Evolutionary conservation across 2,888 invertebrate species (phyloP).

Genomic region (Hydriomena furcata): DNA sequence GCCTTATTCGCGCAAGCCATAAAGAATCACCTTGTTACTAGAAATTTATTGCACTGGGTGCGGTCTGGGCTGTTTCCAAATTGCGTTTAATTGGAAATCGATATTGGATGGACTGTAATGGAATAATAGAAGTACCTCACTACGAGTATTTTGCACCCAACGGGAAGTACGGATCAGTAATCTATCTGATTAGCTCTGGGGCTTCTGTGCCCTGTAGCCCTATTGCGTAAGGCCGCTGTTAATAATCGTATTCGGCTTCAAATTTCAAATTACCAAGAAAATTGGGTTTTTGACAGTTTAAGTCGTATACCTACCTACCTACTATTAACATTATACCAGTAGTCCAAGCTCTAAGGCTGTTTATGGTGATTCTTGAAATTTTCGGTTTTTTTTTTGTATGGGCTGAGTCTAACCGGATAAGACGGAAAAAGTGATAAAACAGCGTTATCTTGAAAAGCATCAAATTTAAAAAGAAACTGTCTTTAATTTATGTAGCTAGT

Average conservation of each 20-base stretch:
- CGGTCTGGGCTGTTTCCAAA: constrained; percentile 34
- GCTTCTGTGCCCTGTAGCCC: background rate
- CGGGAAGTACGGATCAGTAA: background rate
- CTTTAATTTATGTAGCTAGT: no score
- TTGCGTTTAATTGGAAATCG: constrained; percentile 33
- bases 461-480: no score
- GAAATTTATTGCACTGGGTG: constrained; percentile 36
- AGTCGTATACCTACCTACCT: no score
- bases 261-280: background rate
- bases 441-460: no score
- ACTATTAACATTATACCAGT: no score
- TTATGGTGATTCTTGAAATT: no score
- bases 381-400: no score
- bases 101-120: constrained; percentile 27
- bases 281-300: background rate
- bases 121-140: no score
- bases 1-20: constrained; percentile 29
- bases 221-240: background rate
- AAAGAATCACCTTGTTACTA: constrained; percentile 33
- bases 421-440: no score
- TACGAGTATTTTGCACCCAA: constrained; percentile 4
- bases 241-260: background rate
- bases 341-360: no score
- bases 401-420: no score
- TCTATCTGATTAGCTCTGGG: constrained; percentile 5